Percentiles rank a stretch among this genome's conserved stretches.
Conservation (phyloP, 2,113 vertebrate species). For the Alouatta palliata region DNA sequence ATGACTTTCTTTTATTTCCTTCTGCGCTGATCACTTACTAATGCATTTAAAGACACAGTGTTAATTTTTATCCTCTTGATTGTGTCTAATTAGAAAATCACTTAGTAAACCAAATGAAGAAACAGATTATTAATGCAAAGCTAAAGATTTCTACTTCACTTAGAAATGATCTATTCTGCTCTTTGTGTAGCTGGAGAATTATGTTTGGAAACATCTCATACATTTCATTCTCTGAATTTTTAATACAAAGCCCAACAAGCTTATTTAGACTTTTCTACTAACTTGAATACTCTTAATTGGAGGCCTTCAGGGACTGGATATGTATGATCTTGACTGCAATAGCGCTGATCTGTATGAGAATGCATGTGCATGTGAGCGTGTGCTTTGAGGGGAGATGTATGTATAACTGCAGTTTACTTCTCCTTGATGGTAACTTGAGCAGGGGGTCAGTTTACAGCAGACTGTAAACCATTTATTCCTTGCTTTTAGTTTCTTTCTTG, state of each 20-base stretch:
- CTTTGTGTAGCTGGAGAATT: background rate
- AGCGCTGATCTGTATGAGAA: background rate
- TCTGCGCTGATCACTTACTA: background rate
- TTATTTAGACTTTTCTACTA: background rate
- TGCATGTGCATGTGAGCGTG: accelerated
- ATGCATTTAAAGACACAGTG: background rate
- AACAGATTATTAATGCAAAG: background rate
- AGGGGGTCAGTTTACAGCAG: background rate
- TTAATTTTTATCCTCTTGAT: slow-evolving; percentile 1
- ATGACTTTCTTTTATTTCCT: background rate
- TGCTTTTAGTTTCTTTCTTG: slow-evolving; percentile 2
- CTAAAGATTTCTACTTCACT: background rate
- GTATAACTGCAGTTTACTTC: background rate
- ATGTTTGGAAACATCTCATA: background rate
- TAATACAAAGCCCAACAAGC: background rate
- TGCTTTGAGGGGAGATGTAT: too few species aligned
- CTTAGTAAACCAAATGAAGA: background rate
- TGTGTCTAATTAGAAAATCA: background rate
- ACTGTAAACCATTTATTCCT: background rate
- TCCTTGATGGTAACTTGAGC: background rate
- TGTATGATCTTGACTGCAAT: background rate
- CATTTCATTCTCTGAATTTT: background rate
- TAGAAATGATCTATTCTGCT: background rate
- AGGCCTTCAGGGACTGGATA: background rate
- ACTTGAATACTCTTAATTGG: background rate